Conservation (phyloP, 2,888 invertebrate genomes). For the Agrotis exclamationis region DNA sequence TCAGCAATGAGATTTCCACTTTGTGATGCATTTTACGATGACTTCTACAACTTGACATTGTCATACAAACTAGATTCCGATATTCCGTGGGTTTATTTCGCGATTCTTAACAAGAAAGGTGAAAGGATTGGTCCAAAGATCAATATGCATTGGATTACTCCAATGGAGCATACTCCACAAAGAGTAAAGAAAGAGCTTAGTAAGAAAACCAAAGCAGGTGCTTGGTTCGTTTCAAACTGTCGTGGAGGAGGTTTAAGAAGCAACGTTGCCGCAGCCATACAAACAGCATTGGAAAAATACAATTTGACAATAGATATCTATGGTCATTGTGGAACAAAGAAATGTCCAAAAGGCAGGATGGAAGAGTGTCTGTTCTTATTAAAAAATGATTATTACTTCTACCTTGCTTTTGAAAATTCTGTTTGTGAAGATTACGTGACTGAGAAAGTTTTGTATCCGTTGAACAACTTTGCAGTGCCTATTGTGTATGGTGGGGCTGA, state of each 20-base stretch:
- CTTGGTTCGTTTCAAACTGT: slow-evolving; percentile 85
- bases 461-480: slow-evolving; percentile 92
- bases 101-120: slow-evolving; percentile 73
- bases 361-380: slow-evolving; percentile 77
- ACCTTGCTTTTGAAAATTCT: slow-evolving; percentile 83
- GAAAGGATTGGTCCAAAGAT: slow-evolving; percentile 80
- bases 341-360: slow-evolving; percentile 75
- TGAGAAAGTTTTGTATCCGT: slow-evolving; percentile 80
- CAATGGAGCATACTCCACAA: slow-evolving; percentile 70
- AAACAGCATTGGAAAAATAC: slow-evolving; percentile 69
- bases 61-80: slow-evolving; percentile 83
- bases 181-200: slow-evolving; percentile 69
- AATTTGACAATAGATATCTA: slow-evolving; percentile 78
- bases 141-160: slow-evolving; percentile 76
- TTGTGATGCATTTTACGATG: slow-evolving; percentile 72
- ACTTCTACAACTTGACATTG: slow-evolving; percentile 83
- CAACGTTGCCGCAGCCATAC: slow-evolving; percentile 64
- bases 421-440: slow-evolving; percentile 83
- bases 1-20: slow-evolving; percentile 76
- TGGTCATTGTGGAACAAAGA: slow-evolving; percentile 79
- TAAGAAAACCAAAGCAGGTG: slow-evolving; percentile 78
- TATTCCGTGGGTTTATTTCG: slow-evolving; percentile 75
- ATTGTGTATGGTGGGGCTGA: slow-evolving; percentile 93
- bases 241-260: slow-evolving; percentile 68
- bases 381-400: slow-evolving; percentile 82